phyloP scores from a whole-genome alignment of 2,113 vertebrate species.

The Lepisosteus oculatus region DNA sequence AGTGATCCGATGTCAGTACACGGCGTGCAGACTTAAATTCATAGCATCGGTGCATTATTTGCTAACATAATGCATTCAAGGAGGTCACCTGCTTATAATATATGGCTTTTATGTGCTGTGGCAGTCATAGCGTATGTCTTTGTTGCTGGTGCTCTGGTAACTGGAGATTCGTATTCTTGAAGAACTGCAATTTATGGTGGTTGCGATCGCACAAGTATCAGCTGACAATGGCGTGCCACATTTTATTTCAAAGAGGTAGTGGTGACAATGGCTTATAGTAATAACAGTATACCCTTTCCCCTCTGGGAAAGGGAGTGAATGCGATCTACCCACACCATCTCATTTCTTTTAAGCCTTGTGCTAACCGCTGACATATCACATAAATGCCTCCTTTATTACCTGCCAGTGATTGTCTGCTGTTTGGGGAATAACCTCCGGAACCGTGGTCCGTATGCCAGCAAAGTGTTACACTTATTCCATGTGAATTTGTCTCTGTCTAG shows the following conservation, averaged over 20 bases:
- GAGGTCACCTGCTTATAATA: neutral
- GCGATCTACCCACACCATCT: conserved; percentile 86
- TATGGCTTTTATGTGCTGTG: conserved; percentile 11
- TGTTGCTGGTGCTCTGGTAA: conserved; percentile 61
- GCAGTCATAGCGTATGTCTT: conserved; percentile 22
- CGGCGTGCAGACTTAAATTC: neutral
- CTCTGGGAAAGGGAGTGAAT: conserved; percentile 69
- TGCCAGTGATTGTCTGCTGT: conserved; percentile 83
- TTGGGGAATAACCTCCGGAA: conserved; percentile 69
- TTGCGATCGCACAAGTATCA: conserved; percentile 92
- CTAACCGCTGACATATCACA: conserved; percentile 81
- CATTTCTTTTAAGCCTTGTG: conserved; percentile 75
- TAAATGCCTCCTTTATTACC: conserved; percentile 87
- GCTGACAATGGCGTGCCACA: conserved; percentile 77
- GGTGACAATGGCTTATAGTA: conserved; percentile 82
- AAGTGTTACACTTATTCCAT: conserved; percentile 63
- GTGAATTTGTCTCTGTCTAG: conserved; percentile 70
- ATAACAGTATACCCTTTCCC: conserved; percentile 76
- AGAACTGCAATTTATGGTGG: conserved; percentile 57
- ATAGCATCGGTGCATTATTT: conserved; percentile 1
- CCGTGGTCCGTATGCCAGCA: conserved; percentile 70
- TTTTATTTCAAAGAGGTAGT: conserved; percentile 73
- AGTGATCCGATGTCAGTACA: too few relatives aligned
- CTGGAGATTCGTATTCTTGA: conserved; percentile 58
- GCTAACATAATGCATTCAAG: conserved; percentile 1